phyloP scores from a whole-genome alignment of 2,888 invertebrate species.

The Operophtera brumata region DNA sequence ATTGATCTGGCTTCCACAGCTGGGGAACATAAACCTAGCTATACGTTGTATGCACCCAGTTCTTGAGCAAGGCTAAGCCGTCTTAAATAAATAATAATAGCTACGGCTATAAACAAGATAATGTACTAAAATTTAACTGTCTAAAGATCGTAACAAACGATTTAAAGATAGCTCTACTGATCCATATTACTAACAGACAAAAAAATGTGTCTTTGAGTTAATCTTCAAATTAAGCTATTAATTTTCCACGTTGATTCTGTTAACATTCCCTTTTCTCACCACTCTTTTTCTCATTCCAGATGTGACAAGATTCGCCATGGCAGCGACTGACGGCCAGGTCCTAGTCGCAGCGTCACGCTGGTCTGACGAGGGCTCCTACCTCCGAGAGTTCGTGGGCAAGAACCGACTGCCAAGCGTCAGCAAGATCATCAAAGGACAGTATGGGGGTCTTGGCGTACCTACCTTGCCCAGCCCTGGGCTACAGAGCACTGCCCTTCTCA shows the following conservation, averaged over 20 bases:
- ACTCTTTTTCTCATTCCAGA: constrained; percentile 66
- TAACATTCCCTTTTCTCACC: background rate
- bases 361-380: constrained; percentile 87
- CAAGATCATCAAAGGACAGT: constrained; percentile 96
- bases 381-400: constrained; percentile 87
- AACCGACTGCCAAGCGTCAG: constrained; percentile 91
- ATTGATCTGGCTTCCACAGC: too few species aligned
- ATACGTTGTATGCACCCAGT: too few species aligned
- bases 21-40: too few species aligned
- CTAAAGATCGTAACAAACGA: background rate
- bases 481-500: constrained; percentile 91
- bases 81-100: too few species aligned
- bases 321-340: constrained; percentile 95
- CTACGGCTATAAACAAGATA: too few species aligned
- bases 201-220: too few species aligned
- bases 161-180: background rate
- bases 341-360: constrained; percentile 91
- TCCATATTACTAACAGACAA: too few species aligned
- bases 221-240: too few species aligned
- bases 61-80: too few species aligned
- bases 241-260: too few species aligned
- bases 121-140: too few species aligned
- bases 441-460: constrained; percentile 94
- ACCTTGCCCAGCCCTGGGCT: constrained; percentile 92
- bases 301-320: constrained; percentile 83